A percentile compares a stretch with the other conserved stretches of the same genome.
phyloP scores from a whole-genome alignment of 2,797 vertebrate genomes.

The Channallabes apus region DNA sequence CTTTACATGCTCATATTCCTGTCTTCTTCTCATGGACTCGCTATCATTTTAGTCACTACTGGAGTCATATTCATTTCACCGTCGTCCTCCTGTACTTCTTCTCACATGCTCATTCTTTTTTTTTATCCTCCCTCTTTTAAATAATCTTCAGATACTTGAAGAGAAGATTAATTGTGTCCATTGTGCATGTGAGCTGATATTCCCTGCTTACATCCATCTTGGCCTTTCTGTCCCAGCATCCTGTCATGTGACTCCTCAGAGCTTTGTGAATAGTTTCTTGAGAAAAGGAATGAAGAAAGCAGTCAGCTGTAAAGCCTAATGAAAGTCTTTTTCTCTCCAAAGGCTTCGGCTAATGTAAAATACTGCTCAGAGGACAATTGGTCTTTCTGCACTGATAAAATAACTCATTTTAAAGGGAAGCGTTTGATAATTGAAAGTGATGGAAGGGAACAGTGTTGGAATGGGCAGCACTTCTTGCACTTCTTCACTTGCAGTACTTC shows the following conservation, averaged over 20 bases:
- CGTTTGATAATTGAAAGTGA: conserved; percentile 86
- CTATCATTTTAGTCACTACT: conserved; percentile 4
- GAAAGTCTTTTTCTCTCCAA: conserved; percentile 84
- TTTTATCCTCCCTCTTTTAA: conserved; percentile 47
- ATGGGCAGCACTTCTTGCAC: conserved; percentile 81
- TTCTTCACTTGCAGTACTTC: conserved; percentile 28
- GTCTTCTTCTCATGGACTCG: conserved; percentile 39
- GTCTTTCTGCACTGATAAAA: conserved; percentile 82
- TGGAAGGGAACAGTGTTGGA: conserved; percentile 82
- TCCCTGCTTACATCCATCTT: conserved; percentile 78
- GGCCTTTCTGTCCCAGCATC: conserved; percentile 59
- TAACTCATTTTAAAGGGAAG: conserved; percentile 80
- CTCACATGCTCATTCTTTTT: conserved; percentile 10
- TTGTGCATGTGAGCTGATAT: conserved; percentile 81
- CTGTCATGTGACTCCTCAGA: conserved; percentile 62
- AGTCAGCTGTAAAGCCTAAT: conserved; percentile 85
- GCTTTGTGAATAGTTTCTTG: conserved; percentile 72
- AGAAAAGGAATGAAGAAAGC: conserved; percentile 73
- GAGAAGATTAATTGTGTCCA: conserved; percentile 82
- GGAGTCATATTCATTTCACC: conserved; percentile 32
- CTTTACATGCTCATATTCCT: conserved; percentile 39
- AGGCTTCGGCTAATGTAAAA: conserved; percentile 77
- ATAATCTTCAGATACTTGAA: conserved; percentile 74
- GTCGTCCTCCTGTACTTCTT: conserved; percentile 21
- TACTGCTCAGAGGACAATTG: conserved; percentile 80